Evolutionary conservation across 2,888 invertebrate genomes (phyloP), one percentile per base, ranked within the genome.

Genomic region (Pterobdella sp.): DNA sequence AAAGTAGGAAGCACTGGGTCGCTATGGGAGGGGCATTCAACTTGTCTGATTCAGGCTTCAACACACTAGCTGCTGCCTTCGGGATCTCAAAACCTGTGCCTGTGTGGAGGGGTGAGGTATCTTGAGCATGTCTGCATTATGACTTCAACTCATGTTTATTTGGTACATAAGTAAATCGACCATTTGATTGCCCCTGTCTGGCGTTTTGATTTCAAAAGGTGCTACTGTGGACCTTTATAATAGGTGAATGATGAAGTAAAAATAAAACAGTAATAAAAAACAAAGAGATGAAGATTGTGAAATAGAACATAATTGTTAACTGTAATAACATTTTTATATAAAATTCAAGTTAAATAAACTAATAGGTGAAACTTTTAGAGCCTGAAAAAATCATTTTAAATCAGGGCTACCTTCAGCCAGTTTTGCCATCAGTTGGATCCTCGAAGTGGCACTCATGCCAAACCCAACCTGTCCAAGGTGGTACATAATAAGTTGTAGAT

Each of bases 1-100:
- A 93, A 75, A 98, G 87, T 91, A 99, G 92, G 85, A 98, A 98
- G 83, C 97, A 98, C 85, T 97, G 97, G 0, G 98, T 98, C 2
- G 97, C 96, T 77, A 97, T 96, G 0, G 96, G 92, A 56, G 96
- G 95, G 14, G 92, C 89, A 72, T 35, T 36, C 22, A 63, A 10
- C 14, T 68, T 72, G 70, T 74, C 56, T 22, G 32, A 36, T 14
- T 26, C 66, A 4, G 32, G 7, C 31, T 73, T 73, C 72, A 95
- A 85, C 0, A 94, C 94, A 80, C 91, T 93, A 0, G 95, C 93
- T 3, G 96, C 95, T 63, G 94, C 93, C 76, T 92, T 91, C 1
- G 96, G 96, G 73, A 97, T 90, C 87, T 93, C 89, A 80, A 88
- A 85, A 37, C 88, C 88, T 52, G 88, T 83, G n/a, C 83, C 83